Conservation (phyloP, 2,888 invertebrate species). For the Parnassius orleans region DNA sequence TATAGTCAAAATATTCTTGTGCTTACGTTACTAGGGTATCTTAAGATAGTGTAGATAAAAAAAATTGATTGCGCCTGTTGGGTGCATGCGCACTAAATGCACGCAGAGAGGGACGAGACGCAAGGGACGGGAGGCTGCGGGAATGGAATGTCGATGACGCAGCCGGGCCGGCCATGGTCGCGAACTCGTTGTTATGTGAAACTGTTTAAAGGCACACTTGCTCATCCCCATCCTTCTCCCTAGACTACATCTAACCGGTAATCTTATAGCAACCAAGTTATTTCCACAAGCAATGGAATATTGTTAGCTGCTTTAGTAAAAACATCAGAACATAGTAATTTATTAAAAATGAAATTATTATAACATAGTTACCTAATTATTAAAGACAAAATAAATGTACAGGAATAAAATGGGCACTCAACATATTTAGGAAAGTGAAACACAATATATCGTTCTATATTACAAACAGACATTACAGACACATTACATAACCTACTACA, state of each 20-base stretch:
- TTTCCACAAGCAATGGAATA: too few species aligned
- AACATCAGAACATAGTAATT: too few species aligned
- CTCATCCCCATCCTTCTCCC: slow-evolving; percentile 38
- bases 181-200: slow-evolving; percentile 75
- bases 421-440: too few species aligned
- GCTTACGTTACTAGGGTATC: slow-evolving; percentile 1
- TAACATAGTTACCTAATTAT: too few species aligned
- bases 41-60: slow-evolving; percentile 28
- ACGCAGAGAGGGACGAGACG: slow-evolving; percentile 41
- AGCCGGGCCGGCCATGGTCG: slow-evolving; percentile 62
- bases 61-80: slow-evolving; percentile 59
- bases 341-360: too few species aligned
- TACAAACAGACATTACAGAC: too few species aligned
- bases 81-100: slow-evolving; percentile 73
- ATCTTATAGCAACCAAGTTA: too few species aligned
- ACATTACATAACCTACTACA: too few species aligned
- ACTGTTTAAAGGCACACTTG: slow-evolving; percentile 63
- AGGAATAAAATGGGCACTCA: too few species aligned
- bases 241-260: slow-evolving; percentile 18
- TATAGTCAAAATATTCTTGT: neutral
- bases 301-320: neutral
- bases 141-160: slow-evolving; percentile 77
- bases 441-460: too few species aligned
- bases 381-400: too few species aligned
- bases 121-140: slow-evolving; percentile 52